These are phyloP conservation scores for Chelonus insularis DNA, from an alignment of 1,140 invertebrate species.

Conservation along the genomic window DNA sequence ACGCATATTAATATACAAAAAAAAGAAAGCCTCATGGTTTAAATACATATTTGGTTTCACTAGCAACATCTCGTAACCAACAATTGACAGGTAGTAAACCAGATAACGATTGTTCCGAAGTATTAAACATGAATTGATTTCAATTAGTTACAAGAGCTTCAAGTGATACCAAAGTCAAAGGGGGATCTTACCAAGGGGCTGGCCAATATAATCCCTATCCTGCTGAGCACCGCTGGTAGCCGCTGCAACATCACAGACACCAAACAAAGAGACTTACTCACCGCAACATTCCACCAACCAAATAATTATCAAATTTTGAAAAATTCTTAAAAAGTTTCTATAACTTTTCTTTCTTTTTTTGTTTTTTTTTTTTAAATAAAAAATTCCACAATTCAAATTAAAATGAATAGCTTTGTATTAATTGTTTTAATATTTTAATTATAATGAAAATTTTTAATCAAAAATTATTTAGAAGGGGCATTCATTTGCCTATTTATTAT, in stretches of 20 bases:
- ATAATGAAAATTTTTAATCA: too few species aligned
- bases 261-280: conserved; percentile 61
- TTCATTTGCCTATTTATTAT: too few species aligned
- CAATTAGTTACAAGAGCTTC: conserved; percentile 9
- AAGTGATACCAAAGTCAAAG: conserved; percentile 39
- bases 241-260: conserved; percentile 75
- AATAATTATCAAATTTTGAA: conserved; percentile 32
- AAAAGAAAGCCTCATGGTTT: conserved; percentile 12
- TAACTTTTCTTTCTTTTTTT: conserved; percentile 15
- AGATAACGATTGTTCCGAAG: not conserved
- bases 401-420: too few species aligned
- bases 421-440: too few species aligned
- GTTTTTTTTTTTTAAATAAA: not conserved
- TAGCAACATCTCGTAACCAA: not conserved
- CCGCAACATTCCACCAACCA: conserved; percentile 57
- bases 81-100: not conserved
- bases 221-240: conserved; percentile 87
- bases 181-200: conserved; percentile 87
- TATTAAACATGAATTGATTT: not conserved
- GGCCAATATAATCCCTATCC: conserved; percentile 90
- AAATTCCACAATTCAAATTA: too few species aligned
- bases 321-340: not conserved
- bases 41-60: conserved; percentile 5
- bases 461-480: too few species aligned
- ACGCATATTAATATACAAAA: not conserved